Conservation (phyloP, 2,797 vertebrate genomes). For the Limnodromus scolopaceus region DNA sequence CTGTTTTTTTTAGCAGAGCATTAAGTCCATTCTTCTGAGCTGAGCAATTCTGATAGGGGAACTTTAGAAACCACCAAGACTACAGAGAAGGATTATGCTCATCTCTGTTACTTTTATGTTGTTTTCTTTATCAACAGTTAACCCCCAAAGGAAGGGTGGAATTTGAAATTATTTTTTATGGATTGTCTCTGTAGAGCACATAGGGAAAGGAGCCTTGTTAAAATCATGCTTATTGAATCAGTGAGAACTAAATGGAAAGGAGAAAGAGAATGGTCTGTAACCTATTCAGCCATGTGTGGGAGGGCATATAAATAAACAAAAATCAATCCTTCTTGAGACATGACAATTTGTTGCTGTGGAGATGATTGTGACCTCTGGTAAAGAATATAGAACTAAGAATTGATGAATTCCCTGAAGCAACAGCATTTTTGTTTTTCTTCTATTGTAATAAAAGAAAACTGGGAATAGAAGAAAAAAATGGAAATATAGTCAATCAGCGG, state of each 20-base stretch:
- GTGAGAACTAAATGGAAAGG: background rate
- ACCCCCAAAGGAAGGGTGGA: background rate
- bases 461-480: background rate
- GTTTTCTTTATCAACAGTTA: conserved; percentile 20
- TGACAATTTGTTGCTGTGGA: conserved; percentile 53
- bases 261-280: background rate
- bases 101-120: conserved; percentile 4
- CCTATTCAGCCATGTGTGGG: background rate
- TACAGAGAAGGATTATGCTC: background rate
- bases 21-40: background rate
- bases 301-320: conserved; percentile 31
- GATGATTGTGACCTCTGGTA: conserved; percentile 49
- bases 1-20: background rate
- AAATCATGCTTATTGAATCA: background rate
- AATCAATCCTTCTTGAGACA: conserved; percentile 50
- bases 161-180: background rate
- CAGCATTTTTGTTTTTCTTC: conserved; percentile 18
- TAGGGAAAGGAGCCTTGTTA: background rate
- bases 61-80: background rate
- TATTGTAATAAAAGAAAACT: conserved; percentile 18
- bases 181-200: background rate
- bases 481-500: background rate
- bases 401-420: conserved; percentile 32
- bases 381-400: conserved; percentile 19
- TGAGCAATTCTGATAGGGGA: background rate